These are phyloP conservation scores for Varanus salvator DNA, from an alignment of 2,113 vertebrate genomes.

Conservation along the genomic window DNA sequence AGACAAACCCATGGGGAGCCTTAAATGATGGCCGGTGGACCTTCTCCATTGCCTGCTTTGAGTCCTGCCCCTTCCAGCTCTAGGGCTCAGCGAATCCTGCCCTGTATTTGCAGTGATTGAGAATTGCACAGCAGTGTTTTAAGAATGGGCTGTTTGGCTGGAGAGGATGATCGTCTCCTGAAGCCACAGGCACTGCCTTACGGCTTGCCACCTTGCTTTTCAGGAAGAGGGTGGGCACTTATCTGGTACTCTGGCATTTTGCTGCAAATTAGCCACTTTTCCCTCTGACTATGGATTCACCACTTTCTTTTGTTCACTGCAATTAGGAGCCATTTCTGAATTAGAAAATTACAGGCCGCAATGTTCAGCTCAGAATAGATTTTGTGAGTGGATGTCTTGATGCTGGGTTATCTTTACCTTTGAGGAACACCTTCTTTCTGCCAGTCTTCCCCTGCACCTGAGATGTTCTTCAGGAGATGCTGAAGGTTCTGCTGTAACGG, in stretches of 20 bases:
- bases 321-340: conserved; percentile 11
- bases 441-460: no score
- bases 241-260: not conserved
- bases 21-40: no score
- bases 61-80: no score
- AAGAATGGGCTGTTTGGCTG: no score
- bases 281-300: no score
- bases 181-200: not conserved
- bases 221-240: not conserved
- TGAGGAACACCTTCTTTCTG: not conserved
- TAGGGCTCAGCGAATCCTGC: no score
- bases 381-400: not conserved
- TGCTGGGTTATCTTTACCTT: not conserved
- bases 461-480: not conserved
- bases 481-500: no score
- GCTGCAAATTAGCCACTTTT: not conserved
- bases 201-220: not conserved
- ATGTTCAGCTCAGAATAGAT: not conserved
- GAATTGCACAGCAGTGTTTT: no score
- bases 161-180: not conserved
- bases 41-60: no score
- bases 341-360: conserved; percentile 4
- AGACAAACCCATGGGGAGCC: no score
- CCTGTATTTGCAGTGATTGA: no score
- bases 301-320: not conserved